A percentile compares a stretch with the other conserved stretches of the same genome.
phyloP scores from a whole-genome alignment of 2,113 vertebrate species.

The Andinoacara biseriatus region DNA sequence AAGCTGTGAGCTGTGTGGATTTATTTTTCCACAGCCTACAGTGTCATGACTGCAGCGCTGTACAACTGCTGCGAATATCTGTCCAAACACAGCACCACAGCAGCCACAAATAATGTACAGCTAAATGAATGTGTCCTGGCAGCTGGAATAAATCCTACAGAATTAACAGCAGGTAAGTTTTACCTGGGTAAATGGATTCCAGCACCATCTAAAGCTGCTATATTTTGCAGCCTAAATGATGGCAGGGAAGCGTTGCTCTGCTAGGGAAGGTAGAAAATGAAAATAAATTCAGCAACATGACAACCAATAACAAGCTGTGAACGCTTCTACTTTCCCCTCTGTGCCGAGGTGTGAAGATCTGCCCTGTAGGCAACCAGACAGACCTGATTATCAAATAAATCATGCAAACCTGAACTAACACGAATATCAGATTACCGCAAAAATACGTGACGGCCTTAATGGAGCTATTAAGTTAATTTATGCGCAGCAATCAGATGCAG shows the following conservation, averaged over 20 bases:
- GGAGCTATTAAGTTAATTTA: conserved; percentile 7
- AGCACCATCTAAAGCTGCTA: not conserved
- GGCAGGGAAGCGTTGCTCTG: not conserved
- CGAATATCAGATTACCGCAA: conserved; percentile 24
- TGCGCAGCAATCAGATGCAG: conserved; percentile 10
- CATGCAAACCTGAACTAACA: conserved; percentile 10
- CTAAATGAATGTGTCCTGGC: conserved; percentile 3
- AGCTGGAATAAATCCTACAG: conserved; percentile 1
- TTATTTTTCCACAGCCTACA: not conserved
- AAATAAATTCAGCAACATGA: conserved; percentile 34
- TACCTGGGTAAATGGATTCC: not conserved
- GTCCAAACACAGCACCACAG: not conserved
- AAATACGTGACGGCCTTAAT: conserved; percentile 30
- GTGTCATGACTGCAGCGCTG: not conserved
- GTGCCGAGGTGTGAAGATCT: conserved; percentile 11
- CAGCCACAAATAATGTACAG: not conserved
- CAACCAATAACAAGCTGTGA: conserved; percentile 11
- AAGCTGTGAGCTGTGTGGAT: not conserved
- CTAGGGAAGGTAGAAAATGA: conserved; percentile 8
- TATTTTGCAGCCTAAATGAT: conserved; percentile 6
- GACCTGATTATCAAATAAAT: conserved; percentile 29
- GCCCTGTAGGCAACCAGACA: conserved; percentile 17
- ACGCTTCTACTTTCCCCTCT: not conserved
- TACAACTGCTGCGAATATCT: conserved; percentile 2
- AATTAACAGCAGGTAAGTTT: conserved; percentile 5